Conservation (phyloP, 2,888 invertebrate genomes). For the Synanthedon andrenaeformis region DNA sequence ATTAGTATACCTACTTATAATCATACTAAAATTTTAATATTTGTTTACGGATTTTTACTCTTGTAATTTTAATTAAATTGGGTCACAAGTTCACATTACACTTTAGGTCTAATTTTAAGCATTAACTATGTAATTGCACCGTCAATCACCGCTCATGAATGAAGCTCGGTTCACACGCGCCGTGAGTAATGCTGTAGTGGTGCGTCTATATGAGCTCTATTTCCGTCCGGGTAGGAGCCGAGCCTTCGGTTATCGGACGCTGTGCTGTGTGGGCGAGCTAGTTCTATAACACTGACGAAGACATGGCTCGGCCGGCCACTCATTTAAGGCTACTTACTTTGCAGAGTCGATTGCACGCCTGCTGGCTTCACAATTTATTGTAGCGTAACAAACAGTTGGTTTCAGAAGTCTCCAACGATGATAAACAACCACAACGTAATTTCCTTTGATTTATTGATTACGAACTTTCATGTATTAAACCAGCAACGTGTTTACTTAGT, state of each 20-base stretch:
- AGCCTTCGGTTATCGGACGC: conserved; percentile 23
- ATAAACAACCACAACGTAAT: neutral
- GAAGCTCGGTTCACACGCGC: conserved; percentile 6
- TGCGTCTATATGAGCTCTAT: conserved; percentile 40
- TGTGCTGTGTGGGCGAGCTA: conserved; percentile 28
- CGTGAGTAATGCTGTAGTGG: conserved; percentile 37
- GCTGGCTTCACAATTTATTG: too few relatives aligned
- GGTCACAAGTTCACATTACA: neutral
- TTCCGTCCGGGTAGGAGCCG: conserved; percentile 30
- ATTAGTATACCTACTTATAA: too few relatives aligned
- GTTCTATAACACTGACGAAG: conserved; percentile 13
- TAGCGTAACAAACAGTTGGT: too few relatives aligned
- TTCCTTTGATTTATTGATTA: neutral
- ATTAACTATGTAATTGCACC: conserved; percentile 3
- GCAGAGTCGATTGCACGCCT: too few relatives aligned
- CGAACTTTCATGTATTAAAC: neutral
- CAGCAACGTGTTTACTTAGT: neutral
- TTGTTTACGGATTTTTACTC: too few relatives aligned
- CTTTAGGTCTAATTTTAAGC: neutral
- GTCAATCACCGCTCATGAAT: conserved; percentile 5
- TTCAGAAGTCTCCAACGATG: neutral
- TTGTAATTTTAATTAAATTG: conserved; percentile 1
- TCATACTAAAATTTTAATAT: too few relatives aligned
- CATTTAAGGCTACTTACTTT: too few relatives aligned
- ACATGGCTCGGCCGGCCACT: neutral